Base-by-base conservation (phyloP, 2,797 vertebrate species). In the Sebastes cheni region DNA sequence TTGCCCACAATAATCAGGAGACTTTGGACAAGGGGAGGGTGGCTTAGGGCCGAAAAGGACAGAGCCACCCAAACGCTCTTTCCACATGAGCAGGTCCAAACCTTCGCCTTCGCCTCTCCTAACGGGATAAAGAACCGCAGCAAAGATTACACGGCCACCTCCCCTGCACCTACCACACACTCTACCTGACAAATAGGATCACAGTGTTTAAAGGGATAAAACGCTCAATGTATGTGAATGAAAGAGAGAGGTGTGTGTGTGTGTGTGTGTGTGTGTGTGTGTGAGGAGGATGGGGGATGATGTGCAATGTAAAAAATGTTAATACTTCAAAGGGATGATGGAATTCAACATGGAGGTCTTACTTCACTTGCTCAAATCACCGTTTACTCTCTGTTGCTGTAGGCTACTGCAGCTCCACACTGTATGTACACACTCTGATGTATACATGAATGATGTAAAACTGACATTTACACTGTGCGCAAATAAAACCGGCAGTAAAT, bases 181-280 rank as follows among this genome's bases (percentile, higher is more conserved):
- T 91, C 90, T 90, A 95, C 93, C 93, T 95, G 93, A 94, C 92
- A 95, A 95, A 95, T 92, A 92, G 93, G 94, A 95, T 95, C 91
- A 94, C 77, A 88, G 91, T 92, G 91, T 93, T 94, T 93, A 92
- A 93, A 92, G 87, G 93, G 91, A 93, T 92, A 92, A 94, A 90
- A 92, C 71, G 88, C 83, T 89, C 87, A 83, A 87, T 91, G 89
- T 91, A 89, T 85, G 72, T 89, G 88, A 85, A 86, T 90, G 88
- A 90, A 91, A 92, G 83, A 80, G 80, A 89, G 83, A 50, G 4
- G 32, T 64, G 86, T 32, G 27, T 74, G 69, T 68, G 66, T 75
- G 78, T 70, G 75, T 60, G 27, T 74, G 69, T 67, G 66, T 59
- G 68, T 67, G 67, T 67, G 68, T 42, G 76, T 64, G 77, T 52